Evolutionary conservation across 2,888 invertebrate genomes (phyloP).

Genomic region (Pasiphila rectangulata): DNA sequence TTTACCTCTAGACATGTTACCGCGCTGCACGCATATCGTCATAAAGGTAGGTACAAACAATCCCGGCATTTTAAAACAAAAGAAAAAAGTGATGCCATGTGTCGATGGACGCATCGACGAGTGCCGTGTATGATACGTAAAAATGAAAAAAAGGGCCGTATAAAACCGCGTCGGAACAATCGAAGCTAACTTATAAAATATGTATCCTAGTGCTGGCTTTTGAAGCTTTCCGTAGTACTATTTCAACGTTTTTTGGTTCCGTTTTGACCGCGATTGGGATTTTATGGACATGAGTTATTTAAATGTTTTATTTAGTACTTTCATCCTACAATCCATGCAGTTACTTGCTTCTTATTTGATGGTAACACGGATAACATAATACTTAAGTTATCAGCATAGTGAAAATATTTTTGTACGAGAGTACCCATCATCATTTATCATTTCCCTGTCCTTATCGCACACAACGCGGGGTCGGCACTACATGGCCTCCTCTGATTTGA

Average conservation of each 20-base stretch:
- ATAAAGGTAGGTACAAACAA: slow-evolving; percentile 57
- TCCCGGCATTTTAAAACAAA: slow-evolving; percentile 55
- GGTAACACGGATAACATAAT: too few relatives aligned
- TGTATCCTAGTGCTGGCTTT: slow-evolving; percentile 72
- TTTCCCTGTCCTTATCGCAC: too few relatives aligned
- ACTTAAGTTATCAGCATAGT: too few relatives aligned
- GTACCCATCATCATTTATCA: too few relatives aligned
- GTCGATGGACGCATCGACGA: slow-evolving; percentile 72
- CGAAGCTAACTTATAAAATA: slow-evolving; percentile 80
- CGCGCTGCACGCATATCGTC: slow-evolving; percentile 30
- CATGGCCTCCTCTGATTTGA: too few relatives aligned
- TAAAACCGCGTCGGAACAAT: slow-evolving; percentile 73
- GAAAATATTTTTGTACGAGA: too few relatives aligned
- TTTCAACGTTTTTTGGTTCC: slow-evolving; percentile 70
- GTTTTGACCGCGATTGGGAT: slow-evolving; percentile 74
- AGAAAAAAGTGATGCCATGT: slow-evolving; percentile 60
- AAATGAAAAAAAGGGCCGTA: slow-evolving; percentile 56
- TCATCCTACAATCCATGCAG: too few relatives aligned
- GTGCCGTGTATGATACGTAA: slow-evolving; percentile 62
- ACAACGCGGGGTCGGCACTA: too few relatives aligned
- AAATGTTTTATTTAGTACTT: not conserved
- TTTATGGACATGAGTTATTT: slow-evolving; percentile 54
- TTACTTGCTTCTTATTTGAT: too few relatives aligned
- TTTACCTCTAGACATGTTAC: slow-evolving; percentile 21
- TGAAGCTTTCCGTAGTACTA: slow-evolving; percentile 68